Conservation (phyloP, 2,888 invertebrate species). For the Caenorhabditis macrosperma region DNA sequence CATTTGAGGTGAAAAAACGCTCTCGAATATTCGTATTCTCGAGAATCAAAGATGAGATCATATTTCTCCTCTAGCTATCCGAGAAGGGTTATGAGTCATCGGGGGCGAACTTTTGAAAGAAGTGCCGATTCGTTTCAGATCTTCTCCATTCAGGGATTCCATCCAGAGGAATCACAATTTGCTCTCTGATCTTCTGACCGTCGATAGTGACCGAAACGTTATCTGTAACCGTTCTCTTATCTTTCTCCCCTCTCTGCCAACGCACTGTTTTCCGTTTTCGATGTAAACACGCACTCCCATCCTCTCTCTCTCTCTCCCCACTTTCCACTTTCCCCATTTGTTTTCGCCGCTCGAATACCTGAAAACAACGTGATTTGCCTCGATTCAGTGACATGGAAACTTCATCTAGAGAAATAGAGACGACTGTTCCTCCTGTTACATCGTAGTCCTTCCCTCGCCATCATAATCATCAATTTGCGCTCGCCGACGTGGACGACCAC, state of each 20-base stretch:
- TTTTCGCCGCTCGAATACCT: no score
- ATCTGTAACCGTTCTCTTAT: neutral
- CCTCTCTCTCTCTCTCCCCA: neutral
- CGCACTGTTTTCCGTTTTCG: neutral
- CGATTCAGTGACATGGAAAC: neutral
- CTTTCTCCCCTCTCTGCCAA: neutral
- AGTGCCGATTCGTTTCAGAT: neutral
- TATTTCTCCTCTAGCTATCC: neutral
- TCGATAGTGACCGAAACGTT: neutral
- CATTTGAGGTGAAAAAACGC: neutral
- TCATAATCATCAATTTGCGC: no score
- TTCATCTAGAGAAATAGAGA: no score
- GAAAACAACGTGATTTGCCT: neutral
- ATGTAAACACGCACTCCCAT: neutral
- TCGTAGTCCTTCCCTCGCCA: no score
- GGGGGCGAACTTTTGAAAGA: no score
- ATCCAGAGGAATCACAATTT: neutral
- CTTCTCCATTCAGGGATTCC: neutral
- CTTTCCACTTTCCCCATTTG: neutral
- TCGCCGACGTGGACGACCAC: constrained; percentile 1
- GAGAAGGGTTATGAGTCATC: neutral
- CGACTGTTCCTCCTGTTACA: no score
- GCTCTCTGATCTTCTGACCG: neutral
- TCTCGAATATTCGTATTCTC: neutral
- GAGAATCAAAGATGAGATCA: neutral